These are phyloP conservation scores for Clarias fuscus DNA, from an alignment of 2,797 vertebrate species.

Conservation along the genomic window DNA sequence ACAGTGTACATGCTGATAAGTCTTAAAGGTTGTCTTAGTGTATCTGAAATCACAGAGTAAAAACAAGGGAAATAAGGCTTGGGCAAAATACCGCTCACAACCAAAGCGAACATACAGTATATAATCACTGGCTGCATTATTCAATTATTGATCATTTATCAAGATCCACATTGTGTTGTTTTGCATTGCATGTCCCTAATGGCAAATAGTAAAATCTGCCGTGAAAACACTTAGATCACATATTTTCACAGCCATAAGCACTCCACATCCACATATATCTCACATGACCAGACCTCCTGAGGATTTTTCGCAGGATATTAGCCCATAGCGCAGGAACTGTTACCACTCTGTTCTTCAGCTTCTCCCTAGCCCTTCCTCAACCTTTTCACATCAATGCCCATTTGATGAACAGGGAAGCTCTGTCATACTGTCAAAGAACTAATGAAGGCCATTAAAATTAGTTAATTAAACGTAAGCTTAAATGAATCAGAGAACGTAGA, in stretches of 20 bases:
- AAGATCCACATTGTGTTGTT: neutral
- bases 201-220: neutral
- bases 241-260: neutral
- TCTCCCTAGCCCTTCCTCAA: neutral
- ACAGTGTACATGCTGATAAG: neutral
- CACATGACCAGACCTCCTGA: neutral
- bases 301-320: neutral
- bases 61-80: too few species aligned
- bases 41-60: too few species aligned
- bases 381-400: neutral
- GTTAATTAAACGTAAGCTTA: neutral
- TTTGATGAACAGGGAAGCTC: neutral
- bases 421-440: conserved; percentile 7
- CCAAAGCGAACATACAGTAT: neutral
- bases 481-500: neutral
- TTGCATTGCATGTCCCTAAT: neutral
- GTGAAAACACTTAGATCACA: neutral
- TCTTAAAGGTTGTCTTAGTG: too few species aligned
- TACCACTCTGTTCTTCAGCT: neutral
- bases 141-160: neutral
- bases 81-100: neutral
- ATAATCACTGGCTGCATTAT: neutral
- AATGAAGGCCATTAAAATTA: neutral
- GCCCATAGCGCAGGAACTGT: neutral
- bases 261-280: neutral